Conservation (phyloP, 1,140 invertebrate genomes). For the Drosophila leontia region DNA sequence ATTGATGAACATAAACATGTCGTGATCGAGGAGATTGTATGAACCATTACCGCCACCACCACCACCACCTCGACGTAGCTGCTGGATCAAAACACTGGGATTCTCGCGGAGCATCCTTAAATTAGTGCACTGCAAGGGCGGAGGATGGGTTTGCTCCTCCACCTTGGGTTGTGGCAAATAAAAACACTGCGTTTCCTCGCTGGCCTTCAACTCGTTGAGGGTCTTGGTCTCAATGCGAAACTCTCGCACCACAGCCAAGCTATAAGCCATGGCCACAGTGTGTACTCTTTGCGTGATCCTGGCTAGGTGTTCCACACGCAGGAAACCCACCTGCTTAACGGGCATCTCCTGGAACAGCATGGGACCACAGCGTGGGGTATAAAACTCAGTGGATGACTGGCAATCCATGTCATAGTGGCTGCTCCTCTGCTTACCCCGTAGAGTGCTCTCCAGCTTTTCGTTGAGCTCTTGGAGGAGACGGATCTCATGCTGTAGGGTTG, state of each 20-base stretch:
- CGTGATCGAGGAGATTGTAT: constrained; percentile 71
- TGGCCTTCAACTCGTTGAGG: constrained; percentile 60
- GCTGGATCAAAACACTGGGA: constrained; percentile 55
- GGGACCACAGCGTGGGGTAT: constrained; percentile 51
- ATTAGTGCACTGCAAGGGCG: constrained; percentile 52
- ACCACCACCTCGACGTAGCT: constrained; percentile 40
- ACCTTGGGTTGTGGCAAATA: constrained; percentile 45
- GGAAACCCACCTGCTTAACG: constrained; percentile 12
- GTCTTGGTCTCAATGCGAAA: constrained; percentile 70
- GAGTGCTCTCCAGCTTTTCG: constrained; percentile 62
- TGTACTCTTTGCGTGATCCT: not conserved
- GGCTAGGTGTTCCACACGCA: not conserved
- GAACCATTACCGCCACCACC: not conserved
- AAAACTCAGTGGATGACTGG: constrained; percentile 21
- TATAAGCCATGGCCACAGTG: not conserved
- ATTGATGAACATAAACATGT: constrained; percentile 70
- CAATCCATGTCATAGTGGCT: not conserved
- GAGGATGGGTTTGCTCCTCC: not conserved
- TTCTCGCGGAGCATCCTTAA: constrained; percentile 66
- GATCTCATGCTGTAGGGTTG: constrained; percentile 69
- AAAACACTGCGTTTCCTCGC: constrained; percentile 59
- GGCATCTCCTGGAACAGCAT: constrained; percentile 17
- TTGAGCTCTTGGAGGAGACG: constrained; percentile 59
- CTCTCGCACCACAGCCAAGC: constrained; percentile 53
- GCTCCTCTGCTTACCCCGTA: constrained; percentile 3